These are phyloP conservation scores for Zosterops japonicus DNA, from an alignment of 2,113 vertebrate genomes.

Conservation along the genomic window DNA sequence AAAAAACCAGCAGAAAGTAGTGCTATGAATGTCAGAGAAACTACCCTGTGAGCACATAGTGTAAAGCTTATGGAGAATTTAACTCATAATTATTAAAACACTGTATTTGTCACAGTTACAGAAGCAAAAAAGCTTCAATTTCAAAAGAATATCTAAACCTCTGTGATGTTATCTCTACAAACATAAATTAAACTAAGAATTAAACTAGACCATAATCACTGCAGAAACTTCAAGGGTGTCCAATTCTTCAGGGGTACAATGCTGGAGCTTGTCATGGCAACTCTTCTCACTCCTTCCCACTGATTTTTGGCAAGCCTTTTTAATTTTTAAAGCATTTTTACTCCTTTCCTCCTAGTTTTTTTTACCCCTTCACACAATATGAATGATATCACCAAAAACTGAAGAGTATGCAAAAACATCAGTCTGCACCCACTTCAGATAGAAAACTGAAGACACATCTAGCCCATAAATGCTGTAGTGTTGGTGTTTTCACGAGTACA, in stretches of 20 bases:
- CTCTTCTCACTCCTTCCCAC: slow-evolving; percentile 73
- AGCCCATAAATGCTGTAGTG: background rate
- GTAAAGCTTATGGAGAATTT: background rate
- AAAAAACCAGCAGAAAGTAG: background rate
- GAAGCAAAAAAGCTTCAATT: background rate
- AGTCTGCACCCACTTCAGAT: background rate
- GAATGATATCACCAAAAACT: background rate
- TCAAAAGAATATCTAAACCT: background rate
- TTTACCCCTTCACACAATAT: background rate
- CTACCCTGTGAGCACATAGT: background rate
- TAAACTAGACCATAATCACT: slow-evolving; percentile 26
- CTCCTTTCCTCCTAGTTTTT: slow-evolving; percentile 43
- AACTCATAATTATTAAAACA: background rate
- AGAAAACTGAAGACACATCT: background rate
- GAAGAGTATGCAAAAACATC: background rate
- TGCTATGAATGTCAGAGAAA: background rate
- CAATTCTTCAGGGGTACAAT: slow-evolving; percentile 65
- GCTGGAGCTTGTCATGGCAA: slow-evolving; percentile 73
- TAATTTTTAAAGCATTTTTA: slow-evolving; percentile 28
- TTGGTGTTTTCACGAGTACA: background rate
- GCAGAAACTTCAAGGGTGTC: slow-evolving; percentile 44
- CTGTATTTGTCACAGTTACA: background rate
- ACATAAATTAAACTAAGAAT: background rate
- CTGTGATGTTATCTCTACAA: background rate
- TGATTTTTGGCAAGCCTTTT: slow-evolving; percentile 63